These are phyloP conservation scores for Cnemophilus loriae DNA, from an alignment of 2,113 vertebrate genomes.

Conservation along the genomic window DNA sequence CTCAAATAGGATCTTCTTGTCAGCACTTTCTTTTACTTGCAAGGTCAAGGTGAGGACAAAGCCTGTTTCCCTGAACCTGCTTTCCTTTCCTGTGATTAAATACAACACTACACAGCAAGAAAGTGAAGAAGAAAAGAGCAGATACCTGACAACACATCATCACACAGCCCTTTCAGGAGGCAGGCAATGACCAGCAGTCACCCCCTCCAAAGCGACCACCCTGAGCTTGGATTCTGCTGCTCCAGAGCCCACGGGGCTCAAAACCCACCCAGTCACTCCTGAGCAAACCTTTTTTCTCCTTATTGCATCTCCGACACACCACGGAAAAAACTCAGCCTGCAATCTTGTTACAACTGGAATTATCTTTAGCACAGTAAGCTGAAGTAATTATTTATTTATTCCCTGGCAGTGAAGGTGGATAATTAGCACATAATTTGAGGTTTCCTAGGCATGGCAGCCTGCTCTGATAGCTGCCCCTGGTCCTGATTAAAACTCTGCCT, in stretches of 20 bases:
- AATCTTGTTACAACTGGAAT: background rate
- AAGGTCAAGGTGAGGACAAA: background rate
- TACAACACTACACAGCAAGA: background rate
- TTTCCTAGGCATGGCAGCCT: slow-evolving; percentile 32
- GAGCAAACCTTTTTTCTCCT: background rate
- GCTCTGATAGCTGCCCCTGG: background rate
- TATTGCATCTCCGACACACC: background rate
- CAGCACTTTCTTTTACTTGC: background rate
- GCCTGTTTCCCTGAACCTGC: background rate
- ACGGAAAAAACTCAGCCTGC: rapidly evolving
- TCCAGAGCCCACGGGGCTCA: rapidly evolving
- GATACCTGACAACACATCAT: background rate
- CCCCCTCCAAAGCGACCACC: background rate
- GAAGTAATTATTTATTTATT: slow-evolving; percentile 43
- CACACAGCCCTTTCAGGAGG: background rate
- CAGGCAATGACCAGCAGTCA: background rate
- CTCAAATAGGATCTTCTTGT: background rate
- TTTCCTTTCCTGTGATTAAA: background rate
- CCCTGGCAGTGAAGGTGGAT: background rate
- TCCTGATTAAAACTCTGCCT: slow-evolving; percentile 1
- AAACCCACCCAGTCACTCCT: background rate
- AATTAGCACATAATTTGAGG: slow-evolving; percentile 40
- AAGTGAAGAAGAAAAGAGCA: background rate
- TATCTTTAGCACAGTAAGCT: background rate
- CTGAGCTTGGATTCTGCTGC: background rate